Evolutionary conservation across 2,113 vertebrate species (phyloP).

Genomic region (Sminthopsis crassicaudata): DNA sequence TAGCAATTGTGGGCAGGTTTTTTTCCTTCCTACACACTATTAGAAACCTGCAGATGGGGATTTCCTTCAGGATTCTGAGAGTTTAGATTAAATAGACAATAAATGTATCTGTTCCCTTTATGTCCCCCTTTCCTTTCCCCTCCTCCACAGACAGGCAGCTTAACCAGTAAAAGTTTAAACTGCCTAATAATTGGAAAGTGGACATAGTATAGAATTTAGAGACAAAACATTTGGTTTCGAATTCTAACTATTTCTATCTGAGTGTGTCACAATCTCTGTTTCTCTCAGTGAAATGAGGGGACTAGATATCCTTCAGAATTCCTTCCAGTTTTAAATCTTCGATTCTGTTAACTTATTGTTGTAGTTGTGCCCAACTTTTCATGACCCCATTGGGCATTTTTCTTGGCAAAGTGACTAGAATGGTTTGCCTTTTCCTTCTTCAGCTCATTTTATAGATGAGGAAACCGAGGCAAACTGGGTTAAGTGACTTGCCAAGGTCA

Average conservation of each 20-base stretch:
- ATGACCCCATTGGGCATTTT: background rate
- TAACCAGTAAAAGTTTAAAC: background rate
- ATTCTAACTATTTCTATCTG: background rate
- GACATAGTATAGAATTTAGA: background rate
- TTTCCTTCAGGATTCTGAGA: background rate
- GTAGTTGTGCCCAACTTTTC: background rate
- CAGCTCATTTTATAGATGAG: background rate
- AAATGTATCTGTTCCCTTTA: background rate
- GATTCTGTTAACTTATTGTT: background rate
- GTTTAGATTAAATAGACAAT: background rate
- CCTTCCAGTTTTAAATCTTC: background rate
- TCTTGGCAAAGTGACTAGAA: background rate
- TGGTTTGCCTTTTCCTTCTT: background rate
- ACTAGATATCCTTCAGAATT: background rate
- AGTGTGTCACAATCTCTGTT: background rate
- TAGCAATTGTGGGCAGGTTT: background rate
- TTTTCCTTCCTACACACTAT: background rate
- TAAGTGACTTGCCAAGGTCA: background rate
- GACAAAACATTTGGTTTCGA: background rate
- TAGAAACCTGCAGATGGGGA: background rate
- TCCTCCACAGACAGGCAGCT: background rate
- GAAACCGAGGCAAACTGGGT: background rate
- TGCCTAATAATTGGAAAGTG: background rate
- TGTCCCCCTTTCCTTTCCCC: background rate
- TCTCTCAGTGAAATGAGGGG: background rate